A percentile compares a stretch with the other conserved stretches of the same genome.
phyloP scores from a whole-genome alignment of 2,113 vertebrate species.

The Brachyhypopomus gauderio region DNA sequence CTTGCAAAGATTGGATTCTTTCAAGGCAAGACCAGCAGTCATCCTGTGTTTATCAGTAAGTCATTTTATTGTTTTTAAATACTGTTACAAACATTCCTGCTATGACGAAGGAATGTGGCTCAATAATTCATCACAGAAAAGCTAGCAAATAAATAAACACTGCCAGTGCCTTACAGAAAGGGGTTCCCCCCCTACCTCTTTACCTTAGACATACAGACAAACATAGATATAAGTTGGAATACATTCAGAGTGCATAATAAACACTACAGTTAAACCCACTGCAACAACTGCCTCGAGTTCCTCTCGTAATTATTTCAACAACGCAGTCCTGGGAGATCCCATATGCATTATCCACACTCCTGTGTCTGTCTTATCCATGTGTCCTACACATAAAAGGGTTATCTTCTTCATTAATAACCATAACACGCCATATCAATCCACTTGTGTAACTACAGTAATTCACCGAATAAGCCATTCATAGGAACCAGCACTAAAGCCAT shows the following conservation, averaged over 20 bases:
- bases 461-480: not conserved
- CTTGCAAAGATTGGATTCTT: not conserved
- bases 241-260: slow-evolving; percentile 88
- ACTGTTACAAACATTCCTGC: slow-evolving; percentile 86
- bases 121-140: slow-evolving; percentile 82
- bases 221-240: slow-evolving; percentile 75
- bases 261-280: slow-evolving; percentile 74
- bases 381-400: slow-evolving; percentile 63
- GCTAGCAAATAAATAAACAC: slow-evolving; percentile 76
- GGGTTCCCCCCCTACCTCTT: slow-evolving; percentile 50
- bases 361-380: slow-evolving; percentile 72
- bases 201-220: slow-evolving; percentile 69
- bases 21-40: slow-evolving; percentile 18
- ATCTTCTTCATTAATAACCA: slow-evolving; percentile 44
- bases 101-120: slow-evolving; percentile 83
- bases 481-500: slow-evolving; percentile 13
- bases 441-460: slow-evolving; percentile 1
- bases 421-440: slow-evolving; percentile 45
- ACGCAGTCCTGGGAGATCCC: slow-evolving; percentile 79
- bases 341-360: slow-evolving; percentile 73
- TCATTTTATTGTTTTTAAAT: slow-evolving; percentile 87
- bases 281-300: slow-evolving; percentile 34
- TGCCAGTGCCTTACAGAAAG: slow-evolving; percentile 71
- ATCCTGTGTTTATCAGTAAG: slow-evolving; percentile 56
- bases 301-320: slow-evolving; percentile 70